Percentiles rank a stretch among this genome's conserved stretches.
phyloP scores from a whole-genome alignment of 92 coral and sea anemone species.

The Montipora capitata region DNA sequence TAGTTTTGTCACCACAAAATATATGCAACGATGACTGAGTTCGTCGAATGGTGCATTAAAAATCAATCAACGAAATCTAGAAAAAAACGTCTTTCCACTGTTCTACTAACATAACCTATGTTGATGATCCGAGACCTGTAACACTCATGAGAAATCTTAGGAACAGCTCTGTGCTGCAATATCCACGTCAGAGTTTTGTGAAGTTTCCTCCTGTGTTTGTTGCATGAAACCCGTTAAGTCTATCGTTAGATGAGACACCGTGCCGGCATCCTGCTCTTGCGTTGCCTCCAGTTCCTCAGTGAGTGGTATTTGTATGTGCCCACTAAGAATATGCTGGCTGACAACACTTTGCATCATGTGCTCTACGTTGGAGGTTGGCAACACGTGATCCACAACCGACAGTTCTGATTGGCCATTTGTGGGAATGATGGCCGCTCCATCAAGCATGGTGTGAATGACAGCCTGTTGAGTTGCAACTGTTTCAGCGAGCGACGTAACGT shows the following conservation, averaged over 20 bases:
- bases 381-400: slow-evolving; percentile 87
- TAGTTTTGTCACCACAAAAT: too few species aligned
- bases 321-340: slow-evolving; percentile 83
- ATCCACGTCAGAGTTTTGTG: slow-evolving; percentile 18
- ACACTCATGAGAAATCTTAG: not conserved
- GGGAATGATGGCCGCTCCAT: slow-evolving; percentile 83
- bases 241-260: slow-evolving; percentile 68
- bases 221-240: slow-evolving; percentile 78
- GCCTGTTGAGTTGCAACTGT: slow-evolving; percentile 90
- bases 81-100: too few species aligned
- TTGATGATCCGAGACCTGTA: too few species aligned
- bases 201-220: slow-evolving; percentile 52
- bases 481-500: slow-evolving; percentile 90
- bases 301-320: slow-evolving; percentile 86
- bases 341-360: slow-evolving; percentile 96
- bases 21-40: too few species aligned
- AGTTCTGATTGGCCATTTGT: slow-evolving; percentile 80
- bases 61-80: too few species aligned
- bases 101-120: too few species aligned
- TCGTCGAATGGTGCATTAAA: too few species aligned
- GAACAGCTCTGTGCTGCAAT: not conserved
- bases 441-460: slow-evolving; percentile 87
- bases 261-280: slow-evolving; percentile 67
- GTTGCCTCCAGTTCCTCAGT: slow-evolving; percentile 61
- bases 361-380: slow-evolving; percentile 87